These are phyloP conservation scores for Dasyurus viverrinus DNA, from an alignment of 2,113 vertebrate genomes.

Conservation along the genomic window DNA sequence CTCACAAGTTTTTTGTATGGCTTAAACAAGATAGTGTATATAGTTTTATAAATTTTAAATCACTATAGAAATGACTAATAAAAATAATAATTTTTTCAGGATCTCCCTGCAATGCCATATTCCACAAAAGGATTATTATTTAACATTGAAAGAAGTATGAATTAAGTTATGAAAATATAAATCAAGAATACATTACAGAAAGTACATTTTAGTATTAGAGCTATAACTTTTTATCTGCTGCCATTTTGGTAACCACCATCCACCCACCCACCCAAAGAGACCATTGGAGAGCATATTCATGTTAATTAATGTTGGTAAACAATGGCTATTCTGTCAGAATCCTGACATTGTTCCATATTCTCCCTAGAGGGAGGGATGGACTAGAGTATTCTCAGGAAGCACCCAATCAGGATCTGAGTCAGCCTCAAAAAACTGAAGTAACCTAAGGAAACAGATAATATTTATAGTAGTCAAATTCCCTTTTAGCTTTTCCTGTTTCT, in stretches of 20 bases:
- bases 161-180: slow-evolving; percentile 23
- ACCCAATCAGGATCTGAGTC: background rate
- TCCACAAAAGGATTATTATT: slow-evolving; percentile 20
- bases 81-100: slow-evolving; percentile 16
- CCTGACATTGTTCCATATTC: accelerated
- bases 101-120: slow-evolving; percentile 13
- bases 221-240: background rate
- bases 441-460: background rate
- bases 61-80: background rate
- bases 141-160: background rate
- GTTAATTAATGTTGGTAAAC: background rate
- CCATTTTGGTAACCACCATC: background rate
- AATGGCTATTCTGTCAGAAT: background rate
- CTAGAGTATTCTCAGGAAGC: background rate
- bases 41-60: background rate
- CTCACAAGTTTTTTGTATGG: background rate
- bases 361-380: background rate
- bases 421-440: background rate
- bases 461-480: background rate
- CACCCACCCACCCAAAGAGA: background rate
- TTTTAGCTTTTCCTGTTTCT: slow-evolving; percentile 12
- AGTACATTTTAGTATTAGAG: background rate
- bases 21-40: background rate
- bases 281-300: background rate
- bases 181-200: background rate